Evolutionary conservation across 2,113 vertebrate species (phyloP).

Genomic region (Spilogale gracilis): DNA sequence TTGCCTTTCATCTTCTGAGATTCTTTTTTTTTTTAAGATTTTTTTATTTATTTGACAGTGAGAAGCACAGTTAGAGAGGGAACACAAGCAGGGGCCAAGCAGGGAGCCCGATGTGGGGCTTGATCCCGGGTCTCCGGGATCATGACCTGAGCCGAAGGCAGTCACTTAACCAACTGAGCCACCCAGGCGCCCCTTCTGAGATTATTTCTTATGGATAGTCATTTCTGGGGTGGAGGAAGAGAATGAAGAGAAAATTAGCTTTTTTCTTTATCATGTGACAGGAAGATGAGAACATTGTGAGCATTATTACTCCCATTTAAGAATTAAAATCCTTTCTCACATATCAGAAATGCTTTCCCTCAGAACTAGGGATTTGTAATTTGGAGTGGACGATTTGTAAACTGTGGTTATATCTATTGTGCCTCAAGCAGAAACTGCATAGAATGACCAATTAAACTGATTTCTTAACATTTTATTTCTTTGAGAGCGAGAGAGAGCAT

Average conservation of each 20-base stretch:
- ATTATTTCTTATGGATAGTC: background rate
- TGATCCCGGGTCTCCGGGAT: too few relatives aligned
- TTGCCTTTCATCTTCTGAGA: background rate
- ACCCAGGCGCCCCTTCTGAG: background rate
- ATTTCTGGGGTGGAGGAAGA: background rate
- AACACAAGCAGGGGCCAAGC: too few relatives aligned
- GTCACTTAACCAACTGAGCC: too few relatives aligned
- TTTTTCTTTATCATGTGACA: background rate
- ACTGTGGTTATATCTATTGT: background rate
- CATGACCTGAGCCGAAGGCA: too few relatives aligned
- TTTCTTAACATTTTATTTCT: background rate
- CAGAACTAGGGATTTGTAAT: background rate
- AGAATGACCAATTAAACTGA: background rate
- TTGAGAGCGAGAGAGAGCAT: background rate
- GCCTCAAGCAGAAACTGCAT: background rate
- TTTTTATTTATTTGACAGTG: too few relatives aligned
- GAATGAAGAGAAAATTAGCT: background rate
- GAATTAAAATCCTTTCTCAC: background rate
- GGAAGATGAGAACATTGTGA: background rate
- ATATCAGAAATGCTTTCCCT: slow-evolving; percentile 10
- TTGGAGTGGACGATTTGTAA: background rate
- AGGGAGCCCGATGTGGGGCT: too few relatives aligned
- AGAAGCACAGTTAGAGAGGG: too few relatives aligned
- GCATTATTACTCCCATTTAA: background rate
- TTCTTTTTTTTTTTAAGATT: background rate